Conservation (phyloP, 2,113 vertebrate species). For the Oreochromis tanganicae region DNA sequence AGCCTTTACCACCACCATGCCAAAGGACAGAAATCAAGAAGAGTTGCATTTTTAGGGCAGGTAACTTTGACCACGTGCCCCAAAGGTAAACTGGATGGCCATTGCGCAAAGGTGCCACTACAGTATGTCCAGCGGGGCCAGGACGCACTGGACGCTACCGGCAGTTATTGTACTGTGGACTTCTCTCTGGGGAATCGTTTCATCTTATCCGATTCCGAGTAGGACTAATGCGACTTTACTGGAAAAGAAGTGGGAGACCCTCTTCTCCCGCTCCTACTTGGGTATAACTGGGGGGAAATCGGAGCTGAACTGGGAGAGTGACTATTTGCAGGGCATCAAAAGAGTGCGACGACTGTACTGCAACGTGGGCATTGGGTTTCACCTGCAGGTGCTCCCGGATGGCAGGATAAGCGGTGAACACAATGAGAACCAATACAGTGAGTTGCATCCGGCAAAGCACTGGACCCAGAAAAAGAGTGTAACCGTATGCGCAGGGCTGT, state of each 20-base stretch:
- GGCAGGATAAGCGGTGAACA: conserved; percentile 90
- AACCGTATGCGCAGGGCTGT: conserved; percentile 42
- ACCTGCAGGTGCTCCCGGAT: conserved; percentile 92
- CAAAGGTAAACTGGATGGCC: conserved; percentile 87
- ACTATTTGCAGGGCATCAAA: conserved; percentile 97
- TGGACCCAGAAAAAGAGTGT: conserved; percentile 27
- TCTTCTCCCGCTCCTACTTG: conserved; percentile 85
- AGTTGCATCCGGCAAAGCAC: conserved; percentile 76
- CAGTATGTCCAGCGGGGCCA: conserved; percentile 86
- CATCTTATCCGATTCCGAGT: conserved; percentile 75
- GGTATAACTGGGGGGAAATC: conserved; percentile 82
- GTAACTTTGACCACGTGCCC: conserved; percentile 95
- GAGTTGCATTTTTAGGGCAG: conserved; percentile 93
- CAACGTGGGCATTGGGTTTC: conserved; percentile 98
- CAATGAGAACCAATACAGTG: conserved; percentile 95
- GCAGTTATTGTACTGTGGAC: conserved; percentile 78
- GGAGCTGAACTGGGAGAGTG: conserved; percentile 88
- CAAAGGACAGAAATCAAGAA: conserved; percentile 89
- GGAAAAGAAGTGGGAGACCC: conserved; percentile 84
- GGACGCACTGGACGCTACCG: conserved; percentile 78
- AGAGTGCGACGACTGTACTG: conserved; percentile 93
- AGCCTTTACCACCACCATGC: conserved; percentile 88
- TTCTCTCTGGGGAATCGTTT: conserved; percentile 79
- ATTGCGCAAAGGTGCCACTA: conserved; percentile 83
- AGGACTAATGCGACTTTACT: conserved; percentile 83